Conservation (phyloP, 2,113 vertebrate genomes). For the Callopanchax toddi region DNA sequence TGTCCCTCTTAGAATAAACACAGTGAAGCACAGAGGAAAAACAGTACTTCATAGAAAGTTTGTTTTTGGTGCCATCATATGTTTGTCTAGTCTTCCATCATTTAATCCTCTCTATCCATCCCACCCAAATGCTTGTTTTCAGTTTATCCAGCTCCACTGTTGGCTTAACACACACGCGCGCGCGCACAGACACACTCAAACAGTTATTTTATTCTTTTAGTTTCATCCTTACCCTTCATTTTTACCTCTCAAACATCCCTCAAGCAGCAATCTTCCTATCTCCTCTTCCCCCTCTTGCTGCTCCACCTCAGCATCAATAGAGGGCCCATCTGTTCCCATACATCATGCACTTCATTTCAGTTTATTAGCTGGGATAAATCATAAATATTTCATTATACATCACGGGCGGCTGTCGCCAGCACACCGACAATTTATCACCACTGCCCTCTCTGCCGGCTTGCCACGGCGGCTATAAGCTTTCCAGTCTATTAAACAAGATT, state of each 20-base stretch:
- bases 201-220: conserved; percentile 13
- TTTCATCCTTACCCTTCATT: conserved; percentile 44
- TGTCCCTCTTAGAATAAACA: conserved; percentile 28
- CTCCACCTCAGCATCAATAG: conserved; percentile 79
- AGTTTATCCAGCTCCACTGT: conserved; percentile 12
- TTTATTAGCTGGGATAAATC: conserved; percentile 97
- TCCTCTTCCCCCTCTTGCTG: conserved; percentile 64
- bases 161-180: conserved; percentile 15
- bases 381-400: conserved; percentile 94
- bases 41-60: conserved; percentile 31
- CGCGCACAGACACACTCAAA: conserved; percentile 26
- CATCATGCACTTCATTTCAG: conserved; percentile 90
- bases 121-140: conserved; percentile 3
- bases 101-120: conserved; percentile 31
- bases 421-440: conserved; percentile 90
- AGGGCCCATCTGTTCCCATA: conserved; percentile 90
- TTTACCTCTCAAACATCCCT: conserved; percentile 52
- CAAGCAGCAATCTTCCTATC: conserved; percentile 63
- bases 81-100: conserved; percentile 44
- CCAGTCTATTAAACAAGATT: conserved; percentile 95
- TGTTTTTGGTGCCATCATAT: conserved; percentile 39
- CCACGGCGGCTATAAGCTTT: conserved; percentile 82
- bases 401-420: conserved; percentile 80
- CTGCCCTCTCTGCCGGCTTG: conserved; percentile 81
- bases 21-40: neutral